Percentiles rank a stretch among this genome's conserved stretches.
phyloP scores from a whole-genome alignment of 2,888 invertebrate species.

The Selenia dentaria region DNA sequence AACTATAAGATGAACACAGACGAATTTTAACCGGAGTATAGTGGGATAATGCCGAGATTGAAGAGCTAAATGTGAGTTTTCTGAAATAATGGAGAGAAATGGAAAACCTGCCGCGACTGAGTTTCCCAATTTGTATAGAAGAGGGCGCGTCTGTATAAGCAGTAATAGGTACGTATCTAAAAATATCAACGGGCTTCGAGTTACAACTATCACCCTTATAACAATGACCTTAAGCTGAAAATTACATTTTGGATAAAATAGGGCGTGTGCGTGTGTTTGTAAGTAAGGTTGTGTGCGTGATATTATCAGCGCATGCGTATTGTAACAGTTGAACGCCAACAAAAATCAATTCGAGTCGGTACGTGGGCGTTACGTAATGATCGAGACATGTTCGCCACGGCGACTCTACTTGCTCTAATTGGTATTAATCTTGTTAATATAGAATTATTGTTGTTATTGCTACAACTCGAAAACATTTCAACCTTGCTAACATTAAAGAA shows the following conservation, averaged over 20 bases:
- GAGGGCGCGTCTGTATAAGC: constrained; percentile 75
- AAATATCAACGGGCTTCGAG: constrained; percentile 58
- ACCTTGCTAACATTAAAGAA: not conserved
- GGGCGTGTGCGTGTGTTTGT: constrained; percentile 49
- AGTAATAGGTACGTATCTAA: constrained; percentile 76
- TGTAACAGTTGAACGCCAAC: constrained; percentile 53
- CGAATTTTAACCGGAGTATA: constrained; percentile 38
- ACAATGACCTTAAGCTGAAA: constrained; percentile 26
- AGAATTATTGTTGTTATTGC: constrained; percentile 10
- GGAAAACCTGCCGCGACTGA: constrained; percentile 71
- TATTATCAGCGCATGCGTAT: constrained; percentile 69
- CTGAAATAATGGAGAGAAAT: constrained; percentile 65
- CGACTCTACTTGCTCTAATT: constrained; percentile 63
- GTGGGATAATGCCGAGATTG: constrained; percentile 42
- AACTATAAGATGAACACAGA: constrained; percentile 43
- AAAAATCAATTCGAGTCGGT: constrained; percentile 78
- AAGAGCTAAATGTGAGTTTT: constrained; percentile 61
- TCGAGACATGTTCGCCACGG: constrained; percentile 58
- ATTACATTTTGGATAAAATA: constrained; percentile 25
- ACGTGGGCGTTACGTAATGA: constrained; percentile 81
- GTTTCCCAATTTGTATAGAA: constrained; percentile 77
- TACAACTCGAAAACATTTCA: constrained; percentile 1
- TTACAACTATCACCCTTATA: constrained; percentile 33
- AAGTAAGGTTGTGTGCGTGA: constrained; percentile 56
- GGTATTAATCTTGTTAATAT: constrained; percentile 40